Evolutionary conservation across 2,888 invertebrate species (phyloP), one percentile per base, ranked within the genome.

Genomic region (Cataglyphis albicans): DNA sequence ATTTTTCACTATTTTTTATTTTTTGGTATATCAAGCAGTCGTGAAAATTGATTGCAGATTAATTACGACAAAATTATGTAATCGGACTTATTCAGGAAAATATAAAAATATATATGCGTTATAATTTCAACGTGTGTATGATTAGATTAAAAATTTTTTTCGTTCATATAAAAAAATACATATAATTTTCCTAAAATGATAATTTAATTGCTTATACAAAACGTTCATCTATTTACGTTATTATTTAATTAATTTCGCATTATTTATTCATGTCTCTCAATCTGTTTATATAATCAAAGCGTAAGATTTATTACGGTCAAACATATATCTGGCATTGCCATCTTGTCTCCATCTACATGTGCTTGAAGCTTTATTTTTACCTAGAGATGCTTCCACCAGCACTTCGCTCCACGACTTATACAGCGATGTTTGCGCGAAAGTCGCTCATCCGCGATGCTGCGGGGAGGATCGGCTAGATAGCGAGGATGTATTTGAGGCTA

Each of bases 401-500:
- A 78, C 70, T 78, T 32, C 70, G 70, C 57, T 68, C 59, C 73
- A 61, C 78, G 81, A 75, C 80, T 59, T 76, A 64, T 44, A 64
- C 70, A 61, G 41, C 75, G 38, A 52, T 67, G 61, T 35, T 81
- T 76, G 21, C 67, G 68, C 61, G 78, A 72, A 82, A 86, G 87
- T 73, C 73, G 82, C 82, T 67, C 68, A 82, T 76, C 38, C 76
- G 82, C 87, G 59, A 67, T 74, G 82, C 84, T 78, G 85, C 84
- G 81, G 64, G 86, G 76, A 80, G 84, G 84, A 86, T 84, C 84
- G 81, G 89, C 84, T 86, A 87, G 89, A 89, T 90, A 91, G 90
- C 89, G 89, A 91, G 89, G 90, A 91, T 91, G 89, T 90, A 91
- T 90, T 90, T 90, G 91, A 91, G 87, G 89, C 91, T 92, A 91